These are phyloP conservation scores for Etheostoma spectabile DNA, from an alignment of 2,113 vertebrate genomes.

Conservation along the genomic window DNA sequence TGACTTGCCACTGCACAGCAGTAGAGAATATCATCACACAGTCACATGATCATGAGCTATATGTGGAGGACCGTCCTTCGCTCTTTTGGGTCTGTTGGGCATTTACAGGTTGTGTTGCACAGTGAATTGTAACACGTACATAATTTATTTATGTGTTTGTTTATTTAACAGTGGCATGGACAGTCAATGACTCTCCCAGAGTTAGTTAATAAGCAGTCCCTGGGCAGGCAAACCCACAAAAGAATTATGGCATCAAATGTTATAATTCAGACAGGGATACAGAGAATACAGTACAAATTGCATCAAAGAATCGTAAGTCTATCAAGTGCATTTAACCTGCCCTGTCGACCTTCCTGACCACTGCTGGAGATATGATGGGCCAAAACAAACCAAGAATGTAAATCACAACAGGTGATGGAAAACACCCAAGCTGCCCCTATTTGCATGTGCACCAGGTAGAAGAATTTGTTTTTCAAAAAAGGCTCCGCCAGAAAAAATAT, in stretches of 20 bases:
- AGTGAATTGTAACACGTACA: not conserved
- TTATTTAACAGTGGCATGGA: no score
- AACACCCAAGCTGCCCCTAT: conserved; percentile 75
- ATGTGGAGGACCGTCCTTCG: not conserved
- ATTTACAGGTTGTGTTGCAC: not conserved
- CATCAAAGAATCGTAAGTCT: not conserved
- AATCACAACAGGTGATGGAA: conserved; percentile 83
- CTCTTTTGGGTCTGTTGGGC: not conserved
- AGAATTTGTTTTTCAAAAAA: conserved; percentile 86
- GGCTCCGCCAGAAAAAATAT: conserved; percentile 37
- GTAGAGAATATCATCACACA: conserved; percentile 2
- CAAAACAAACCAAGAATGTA: conserved; percentile 76
- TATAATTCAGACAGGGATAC: no score
- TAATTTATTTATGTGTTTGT: no score
- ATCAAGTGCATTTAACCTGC: conserved; percentile 8
- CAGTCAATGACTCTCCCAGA: no score
- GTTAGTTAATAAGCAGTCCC: no score
- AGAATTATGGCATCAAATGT: no score
- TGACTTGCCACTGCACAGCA: conserved; percentile 13
- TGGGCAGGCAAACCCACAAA: no score
- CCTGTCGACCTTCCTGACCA: conserved; percentile 53
- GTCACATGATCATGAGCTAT: not conserved
- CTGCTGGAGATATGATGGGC: conserved; percentile 15
- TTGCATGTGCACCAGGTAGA: conserved; percentile 77
- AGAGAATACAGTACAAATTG: no score